These are phyloP conservation scores for Drosophila anceps DNA, from an alignment of 2,888 invertebrate genomes.

Conservation along the genomic window DNA sequence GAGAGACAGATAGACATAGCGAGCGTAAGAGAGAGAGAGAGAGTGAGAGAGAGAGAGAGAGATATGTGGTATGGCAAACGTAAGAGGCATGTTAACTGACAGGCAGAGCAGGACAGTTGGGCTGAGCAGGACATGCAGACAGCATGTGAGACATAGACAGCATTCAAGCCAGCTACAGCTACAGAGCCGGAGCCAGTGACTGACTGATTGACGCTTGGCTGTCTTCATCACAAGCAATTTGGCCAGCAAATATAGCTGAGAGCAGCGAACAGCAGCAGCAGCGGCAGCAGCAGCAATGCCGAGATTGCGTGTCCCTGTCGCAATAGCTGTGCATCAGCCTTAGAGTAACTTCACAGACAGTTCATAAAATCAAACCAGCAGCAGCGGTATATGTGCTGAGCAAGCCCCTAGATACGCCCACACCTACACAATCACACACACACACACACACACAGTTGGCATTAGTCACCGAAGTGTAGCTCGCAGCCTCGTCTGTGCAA, in stretches of 20 bases:
- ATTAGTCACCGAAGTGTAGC: slow-evolving; percentile 59
- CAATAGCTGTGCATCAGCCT: slow-evolving; percentile 47
- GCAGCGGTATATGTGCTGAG: slow-evolving; percentile 30
- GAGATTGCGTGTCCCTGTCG: slow-evolving; percentile 67
- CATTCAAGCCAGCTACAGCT: slow-evolving; percentile 14
- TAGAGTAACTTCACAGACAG: slow-evolving; percentile 69
- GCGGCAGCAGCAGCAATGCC: slow-evolving; percentile 31
- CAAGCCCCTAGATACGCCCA: slow-evolving; percentile 52
- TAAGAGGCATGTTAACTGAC: slow-evolving; percentile 77
- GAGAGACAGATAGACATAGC: neutral
- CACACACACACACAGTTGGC: slow-evolving; percentile 23
- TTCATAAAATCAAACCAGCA: slow-evolving; percentile 74
- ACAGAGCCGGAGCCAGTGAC: slow-evolving; percentile 46
- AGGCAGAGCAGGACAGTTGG: slow-evolving; percentile 63
- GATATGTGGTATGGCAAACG: slow-evolving; percentile 54
- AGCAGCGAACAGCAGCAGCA: slow-evolving; percentile 17
- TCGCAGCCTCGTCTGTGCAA: slow-evolving; percentile 39
- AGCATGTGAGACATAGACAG: slow-evolving; percentile 47
- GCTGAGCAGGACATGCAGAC: slow-evolving; percentile 40
- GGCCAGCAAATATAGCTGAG: slow-evolving; percentile 67
- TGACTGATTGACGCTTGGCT: slow-evolving; percentile 79
- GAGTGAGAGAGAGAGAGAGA: neutral
- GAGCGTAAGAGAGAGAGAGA: neutral
- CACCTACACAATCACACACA: neutral
- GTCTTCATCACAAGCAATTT: slow-evolving; percentile 81